These are phyloP conservation scores for Numenius phaeopus DNA, from an alignment of 2,797 vertebrate genomes.

Conservation along the genomic window DNA sequence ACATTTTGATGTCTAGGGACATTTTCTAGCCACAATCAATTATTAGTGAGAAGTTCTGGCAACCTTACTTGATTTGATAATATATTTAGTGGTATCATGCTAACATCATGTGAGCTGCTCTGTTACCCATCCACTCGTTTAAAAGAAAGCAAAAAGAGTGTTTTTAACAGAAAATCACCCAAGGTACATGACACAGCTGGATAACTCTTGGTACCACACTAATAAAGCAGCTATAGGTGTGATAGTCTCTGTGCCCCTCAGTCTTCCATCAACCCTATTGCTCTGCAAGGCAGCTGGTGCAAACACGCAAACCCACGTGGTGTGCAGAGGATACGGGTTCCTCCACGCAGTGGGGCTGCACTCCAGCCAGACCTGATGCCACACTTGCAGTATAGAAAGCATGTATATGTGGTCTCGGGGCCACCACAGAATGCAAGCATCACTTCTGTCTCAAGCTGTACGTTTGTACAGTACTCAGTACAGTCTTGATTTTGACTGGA, in stretches of 20 bases:
- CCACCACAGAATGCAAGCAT: background rate
- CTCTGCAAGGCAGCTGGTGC: background rate
- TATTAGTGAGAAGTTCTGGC: background rate
- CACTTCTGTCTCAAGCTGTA: background rate
- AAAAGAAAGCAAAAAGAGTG: background rate
- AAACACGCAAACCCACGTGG: fast-evolving
- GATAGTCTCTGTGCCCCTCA: background rate
- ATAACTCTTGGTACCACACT: background rate
- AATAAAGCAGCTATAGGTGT: background rate
- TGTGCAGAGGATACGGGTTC: background rate
- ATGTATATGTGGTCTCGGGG: background rate
- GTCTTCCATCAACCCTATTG: background rate
- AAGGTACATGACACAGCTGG: background rate
- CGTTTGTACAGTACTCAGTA: background rate
- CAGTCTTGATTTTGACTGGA: background rate
- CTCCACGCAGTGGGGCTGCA: fast-evolving
- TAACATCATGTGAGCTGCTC: background rate
- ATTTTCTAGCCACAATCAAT: background rate
- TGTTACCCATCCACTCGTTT: background rate
- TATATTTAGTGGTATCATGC: fast-evolving
- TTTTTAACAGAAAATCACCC: background rate
- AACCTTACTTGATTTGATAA: background rate
- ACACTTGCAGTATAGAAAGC: background rate
- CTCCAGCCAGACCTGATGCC: background rate
- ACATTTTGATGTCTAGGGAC: background rate